Base-by-base conservation (phyloP, 1,140 invertebrate genomes). In the Zaprionus inermis region DNA sequence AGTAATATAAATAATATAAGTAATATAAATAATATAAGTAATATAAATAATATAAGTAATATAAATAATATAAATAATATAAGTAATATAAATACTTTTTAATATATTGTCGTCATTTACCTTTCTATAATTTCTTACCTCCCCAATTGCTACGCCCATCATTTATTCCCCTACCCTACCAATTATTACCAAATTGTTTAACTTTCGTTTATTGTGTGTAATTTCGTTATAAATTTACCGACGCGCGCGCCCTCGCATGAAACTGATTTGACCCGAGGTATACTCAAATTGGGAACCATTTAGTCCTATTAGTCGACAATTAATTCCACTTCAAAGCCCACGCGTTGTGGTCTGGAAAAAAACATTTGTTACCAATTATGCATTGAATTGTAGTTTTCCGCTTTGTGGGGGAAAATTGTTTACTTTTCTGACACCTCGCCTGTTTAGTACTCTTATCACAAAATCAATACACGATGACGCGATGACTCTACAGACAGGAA, bases 401-500 rank as follows among this genome's bases (percentile, higher is more conserved):
- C 56, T 61, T 61, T 22, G 18, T 2, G 38, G 38, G 22, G 24
- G 9, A 59, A 41, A 46, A 11, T 34, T 56, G 54, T 18, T 46
- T 38, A 16, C 58, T 51, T 66, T 66, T 66, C 59, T 63, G 46
- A 32, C 52, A 46, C 22, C 49, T 5, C 16, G 51, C 79, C 70
- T 22, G 11, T 57, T 74, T 65, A 69, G 3, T 64, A 80, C 70
- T 64, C 57, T 73, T 88, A 88, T 88, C 83, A 80, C 59, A 83
- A 88, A 88, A 88, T 88, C 84, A 89, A 88, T 88, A 88, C 73
- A 52, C 76, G 59, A 79, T 86, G 84, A 86, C 83, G 83, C 83
- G 72, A 51, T n/a, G n/a, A 77, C 63, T 79, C 78, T 81, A 76
- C 66, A 75, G 59, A 60, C 18, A 5, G 18, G n/a, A 6, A 9